phyloP scores from a whole-genome alignment of 2,113 vertebrate species.

The Marmota monax region DNA sequence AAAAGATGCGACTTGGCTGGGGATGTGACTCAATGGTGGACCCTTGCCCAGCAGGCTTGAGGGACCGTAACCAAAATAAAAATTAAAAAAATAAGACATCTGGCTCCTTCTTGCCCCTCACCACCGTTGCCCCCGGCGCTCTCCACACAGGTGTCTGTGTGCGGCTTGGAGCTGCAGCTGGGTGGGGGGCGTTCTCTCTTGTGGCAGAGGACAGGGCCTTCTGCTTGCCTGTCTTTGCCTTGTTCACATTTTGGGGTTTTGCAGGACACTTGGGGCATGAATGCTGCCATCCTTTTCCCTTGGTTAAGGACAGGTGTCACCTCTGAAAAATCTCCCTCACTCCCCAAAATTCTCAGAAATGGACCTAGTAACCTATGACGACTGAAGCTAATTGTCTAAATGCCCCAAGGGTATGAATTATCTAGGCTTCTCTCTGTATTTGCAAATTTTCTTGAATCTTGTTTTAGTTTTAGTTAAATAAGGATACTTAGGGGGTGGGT shows the following conservation, averaged over 20 bases:
- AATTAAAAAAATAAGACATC: neutral
- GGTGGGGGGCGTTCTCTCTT: accelerated
- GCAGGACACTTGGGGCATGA: no score
- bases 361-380: accelerated
- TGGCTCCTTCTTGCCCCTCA: neutral
- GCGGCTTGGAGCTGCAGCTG: neutral
- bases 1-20: neutral
- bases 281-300: neutral
- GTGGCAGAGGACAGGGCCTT: accelerated
- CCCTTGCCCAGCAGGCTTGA: neutral
- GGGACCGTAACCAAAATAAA: neutral
- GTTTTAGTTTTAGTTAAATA: neutral
- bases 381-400: neutral
- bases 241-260: neutral
- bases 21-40: neutral
- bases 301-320: neutral
- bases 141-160: accelerated
- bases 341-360: neutral
- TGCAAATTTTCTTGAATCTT: neutral
- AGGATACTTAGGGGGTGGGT: neutral
- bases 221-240: neutral
- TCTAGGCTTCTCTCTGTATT: neutral
- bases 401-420: no score
- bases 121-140: accelerated
- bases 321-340: neutral